Percentiles rank a stretch among this genome's conserved stretches.
Evolutionary conservation across 2,113 vertebrate genomes (phyloP).

Genomic region (Trochalopteron elliotii): DNA sequence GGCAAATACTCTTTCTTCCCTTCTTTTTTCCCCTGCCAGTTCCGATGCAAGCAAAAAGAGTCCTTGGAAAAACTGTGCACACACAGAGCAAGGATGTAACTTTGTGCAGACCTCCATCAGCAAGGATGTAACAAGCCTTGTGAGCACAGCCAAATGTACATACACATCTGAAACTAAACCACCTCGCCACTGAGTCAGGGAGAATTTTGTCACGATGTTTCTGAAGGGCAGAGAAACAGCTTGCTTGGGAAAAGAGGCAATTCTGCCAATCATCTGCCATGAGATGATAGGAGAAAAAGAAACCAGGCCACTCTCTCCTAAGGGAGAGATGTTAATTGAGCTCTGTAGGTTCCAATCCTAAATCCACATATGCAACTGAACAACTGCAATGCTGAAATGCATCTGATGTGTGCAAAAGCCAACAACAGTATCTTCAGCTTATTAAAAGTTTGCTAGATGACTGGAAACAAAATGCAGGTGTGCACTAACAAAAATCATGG

Average conservation of each 20-base stretch:
- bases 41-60: not conserved
- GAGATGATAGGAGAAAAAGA: not conserved
- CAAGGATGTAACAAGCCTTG: not conserved
- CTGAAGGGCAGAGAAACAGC: conserved; percentile 26
- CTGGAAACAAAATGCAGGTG: not conserved
- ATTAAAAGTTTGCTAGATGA: not conserved
- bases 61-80: not conserved
- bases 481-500: not conserved
- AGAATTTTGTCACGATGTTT: conserved; percentile 8
- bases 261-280: not conserved
- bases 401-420: not conserved
- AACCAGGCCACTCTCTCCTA: conserved; percentile 29
- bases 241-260: not conserved
- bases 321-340: conserved; percentile 46
- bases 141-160: not conserved
- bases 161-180: not conserved
- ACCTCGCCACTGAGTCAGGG: not conserved
- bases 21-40: not conserved
- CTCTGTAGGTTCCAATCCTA: not conserved
- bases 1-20: not conserved
- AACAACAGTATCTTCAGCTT: not conserved
- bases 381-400: not conserved
- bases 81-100: not conserved
- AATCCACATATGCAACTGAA: not conserved
- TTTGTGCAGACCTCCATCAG: not conserved